These are phyloP conservation scores for Poicephalus gulielmi DNA, from an alignment of 2,113 vertebrate genomes.

Conservation along the genomic window DNA sequence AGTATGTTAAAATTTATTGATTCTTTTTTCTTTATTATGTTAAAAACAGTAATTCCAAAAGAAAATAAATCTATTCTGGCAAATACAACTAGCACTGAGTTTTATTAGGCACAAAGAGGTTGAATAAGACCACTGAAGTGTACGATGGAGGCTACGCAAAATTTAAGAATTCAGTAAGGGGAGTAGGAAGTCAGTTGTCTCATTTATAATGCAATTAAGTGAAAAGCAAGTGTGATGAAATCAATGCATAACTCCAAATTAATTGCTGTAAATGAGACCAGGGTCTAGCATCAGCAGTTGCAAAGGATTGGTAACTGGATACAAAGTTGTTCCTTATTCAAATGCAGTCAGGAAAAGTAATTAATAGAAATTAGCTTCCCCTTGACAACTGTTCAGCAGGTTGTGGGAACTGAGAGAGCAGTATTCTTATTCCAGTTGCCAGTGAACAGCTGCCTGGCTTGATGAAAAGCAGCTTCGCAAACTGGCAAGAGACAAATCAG, in stretches of 20 bases:
- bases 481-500: not conserved
- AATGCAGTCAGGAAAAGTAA: not conserved
- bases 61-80: not conserved
- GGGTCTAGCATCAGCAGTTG: not conserved
- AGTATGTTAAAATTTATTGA: not conserved
- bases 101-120: not conserved
- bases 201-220: not conserved
- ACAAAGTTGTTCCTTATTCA: not conserved
- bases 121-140: not conserved
- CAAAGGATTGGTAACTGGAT: not conserved
- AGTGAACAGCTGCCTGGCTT: not conserved
- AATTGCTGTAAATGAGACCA: not conserved
- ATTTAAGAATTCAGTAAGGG: not conserved
- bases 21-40: not conserved
- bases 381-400: conserved; percentile 1
- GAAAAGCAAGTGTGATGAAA: not conserved
- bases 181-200: not conserved
- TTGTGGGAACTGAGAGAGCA: not conserved
- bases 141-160: not conserved
- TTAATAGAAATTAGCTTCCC: not conserved
- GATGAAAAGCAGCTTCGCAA: not conserved
- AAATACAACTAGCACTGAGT: not conserved
- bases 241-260: not conserved
- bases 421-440: conserved; percentile 9
- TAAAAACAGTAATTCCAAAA: not conserved